Percentiles rank a stretch among this genome's conserved stretches.
Evolutionary conservation across 2,113 vertebrate species (phyloP).

Genomic region (Numenius arquata): DNA sequence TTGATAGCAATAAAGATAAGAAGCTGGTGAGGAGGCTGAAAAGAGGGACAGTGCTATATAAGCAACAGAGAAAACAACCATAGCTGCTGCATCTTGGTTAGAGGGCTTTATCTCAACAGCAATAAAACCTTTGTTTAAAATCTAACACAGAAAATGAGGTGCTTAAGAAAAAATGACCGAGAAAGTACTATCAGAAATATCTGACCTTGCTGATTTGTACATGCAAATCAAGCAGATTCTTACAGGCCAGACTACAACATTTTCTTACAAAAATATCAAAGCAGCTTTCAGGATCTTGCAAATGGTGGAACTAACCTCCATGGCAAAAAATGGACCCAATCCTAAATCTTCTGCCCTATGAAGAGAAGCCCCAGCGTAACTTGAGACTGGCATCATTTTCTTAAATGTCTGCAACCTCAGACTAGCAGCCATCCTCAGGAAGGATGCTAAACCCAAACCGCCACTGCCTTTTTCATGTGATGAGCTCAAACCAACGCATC

Average conservation of each 20-base stretch:
- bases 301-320: neutral
- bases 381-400: neutral
- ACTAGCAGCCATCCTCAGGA: neutral
- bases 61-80: neutral
- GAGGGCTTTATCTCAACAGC: neutral
- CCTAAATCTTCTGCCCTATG: neutral
- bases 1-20: neutral
- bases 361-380: neutral
- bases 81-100: neutral
- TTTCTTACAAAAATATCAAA: neutral
- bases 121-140: neutral
- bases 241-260: neutral
- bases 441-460: neutral
- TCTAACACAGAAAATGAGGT: neutral
- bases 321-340: neutral
- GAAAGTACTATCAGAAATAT: neutral
- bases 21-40: neutral
- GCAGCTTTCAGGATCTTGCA: neutral
- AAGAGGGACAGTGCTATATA: neutral
- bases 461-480: neutral
- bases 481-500: neutral
- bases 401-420: neutral
- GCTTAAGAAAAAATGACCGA: neutral
- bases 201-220: neutral
- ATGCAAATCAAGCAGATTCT: neutral